These are phyloP conservation scores for Tolypeutes matacus DNA, from an alignment of 2,797 vertebrate species.

Conservation along the genomic window DNA sequence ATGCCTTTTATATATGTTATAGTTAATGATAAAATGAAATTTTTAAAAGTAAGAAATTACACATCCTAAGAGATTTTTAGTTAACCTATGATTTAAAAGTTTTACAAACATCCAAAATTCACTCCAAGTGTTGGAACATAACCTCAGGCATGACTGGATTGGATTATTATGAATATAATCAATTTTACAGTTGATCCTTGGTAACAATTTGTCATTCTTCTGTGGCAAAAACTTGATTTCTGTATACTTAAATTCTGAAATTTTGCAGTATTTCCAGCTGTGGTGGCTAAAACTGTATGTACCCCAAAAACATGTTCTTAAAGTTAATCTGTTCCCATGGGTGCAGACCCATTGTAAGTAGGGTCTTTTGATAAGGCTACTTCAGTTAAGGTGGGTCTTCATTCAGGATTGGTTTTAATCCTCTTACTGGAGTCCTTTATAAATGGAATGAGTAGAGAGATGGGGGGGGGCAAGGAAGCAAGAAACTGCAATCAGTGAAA, in stretches of 20 bases:
- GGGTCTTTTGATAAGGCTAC: too few species aligned
- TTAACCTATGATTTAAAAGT: neutral
- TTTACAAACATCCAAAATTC: conserved; percentile 40
- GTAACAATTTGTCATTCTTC: conserved; percentile 50
- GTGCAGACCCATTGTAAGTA: too few species aligned
- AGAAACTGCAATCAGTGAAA: too few species aligned
- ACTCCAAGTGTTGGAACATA: conserved; percentile 13
- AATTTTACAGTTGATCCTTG: neutral
- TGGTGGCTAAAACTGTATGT: neutral
- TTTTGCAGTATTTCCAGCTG: conserved; percentile 27
- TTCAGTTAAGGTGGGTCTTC: too few species aligned
- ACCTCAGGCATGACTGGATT: neutral
- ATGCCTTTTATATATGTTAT: neutral
- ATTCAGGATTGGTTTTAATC: too few species aligned
- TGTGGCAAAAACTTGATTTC: conserved; percentile 34
- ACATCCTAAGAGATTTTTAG: neutral
- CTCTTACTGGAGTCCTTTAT: neutral
- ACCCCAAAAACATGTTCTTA: neutral
- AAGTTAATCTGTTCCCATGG: conserved; percentile 5
- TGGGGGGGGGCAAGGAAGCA: too few species aligned
- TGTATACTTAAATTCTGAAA: neutral
- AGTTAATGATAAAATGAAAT: neutral
- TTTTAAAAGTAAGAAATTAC: neutral
- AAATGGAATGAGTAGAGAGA: neutral
- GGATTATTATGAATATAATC: neutral